A percentile compares a stretch with the other conserved stretches of the same genome.
These are phyloP conservation scores for Alethe diademata DNA, from an alignment of 2,113 vertebrate species.

Conservation along the genomic window DNA sequence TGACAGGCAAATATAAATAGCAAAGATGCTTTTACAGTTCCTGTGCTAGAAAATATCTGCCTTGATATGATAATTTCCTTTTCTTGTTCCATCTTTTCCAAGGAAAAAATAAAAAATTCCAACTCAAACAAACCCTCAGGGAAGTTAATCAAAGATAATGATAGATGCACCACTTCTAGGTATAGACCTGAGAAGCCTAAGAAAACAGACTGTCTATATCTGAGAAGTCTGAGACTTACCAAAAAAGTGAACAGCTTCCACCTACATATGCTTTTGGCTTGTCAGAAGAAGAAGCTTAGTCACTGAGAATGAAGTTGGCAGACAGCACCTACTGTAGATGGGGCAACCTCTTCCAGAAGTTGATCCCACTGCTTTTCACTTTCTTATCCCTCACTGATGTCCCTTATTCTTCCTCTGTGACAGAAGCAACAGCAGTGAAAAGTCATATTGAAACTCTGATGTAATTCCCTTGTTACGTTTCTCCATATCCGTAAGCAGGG, in stretches of 20 bases:
- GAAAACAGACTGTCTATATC: not conserved
- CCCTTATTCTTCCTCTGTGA: not conserved
- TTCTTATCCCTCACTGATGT: not conserved
- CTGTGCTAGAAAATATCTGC: not conserved
- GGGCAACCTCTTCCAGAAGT: not conserved
- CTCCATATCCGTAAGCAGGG: not conserved
- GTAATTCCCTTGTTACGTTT: not conserved
- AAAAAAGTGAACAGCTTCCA: not conserved
- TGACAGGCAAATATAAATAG: not conserved
- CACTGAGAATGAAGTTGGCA: not conserved
- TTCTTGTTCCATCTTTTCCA: not conserved
- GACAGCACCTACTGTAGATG: not conserved
- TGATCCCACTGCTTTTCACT: not conserved
- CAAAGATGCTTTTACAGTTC: not conserved
- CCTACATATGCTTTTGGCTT: not conserved
- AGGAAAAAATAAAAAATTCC: not conserved
- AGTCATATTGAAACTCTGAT: not conserved
- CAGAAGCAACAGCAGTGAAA: not conserved
- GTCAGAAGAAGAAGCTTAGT: not conserved
- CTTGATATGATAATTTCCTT: not conserved
- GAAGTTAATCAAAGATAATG: not conserved
- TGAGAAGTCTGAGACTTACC: not conserved
- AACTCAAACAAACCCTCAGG: not conserved
- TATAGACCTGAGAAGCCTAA: not conserved
- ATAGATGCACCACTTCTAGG: not conserved